Evolutionary conservation across 2,113 vertebrate species (phyloP), one percentile per base, ranked within the genome.

Genomic region (Ranitomeya variabilis): DNA sequence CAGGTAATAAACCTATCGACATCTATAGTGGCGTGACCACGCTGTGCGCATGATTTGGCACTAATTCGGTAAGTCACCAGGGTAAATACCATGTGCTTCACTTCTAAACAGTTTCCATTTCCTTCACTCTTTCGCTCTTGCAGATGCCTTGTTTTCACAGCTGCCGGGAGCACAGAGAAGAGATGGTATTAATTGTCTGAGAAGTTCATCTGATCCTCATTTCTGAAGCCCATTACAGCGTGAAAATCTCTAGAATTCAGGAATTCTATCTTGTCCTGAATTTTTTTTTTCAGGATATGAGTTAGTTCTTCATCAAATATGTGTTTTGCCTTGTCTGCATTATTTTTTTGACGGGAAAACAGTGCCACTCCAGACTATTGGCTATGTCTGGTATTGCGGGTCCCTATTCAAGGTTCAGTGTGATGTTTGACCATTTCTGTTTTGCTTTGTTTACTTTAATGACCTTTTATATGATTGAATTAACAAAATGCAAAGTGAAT

Each of bases 121-220:
- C 86, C 78, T 79, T 55, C 14, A 16, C 6, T 57, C 60, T 26
- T 69, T 80, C 19, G 15, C 13, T 87, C n/a, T 62, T 52, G 55
- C 52, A 57, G 55, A 60, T 59, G 52, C 59, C 45, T 66, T 87
- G 76, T 87, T 87, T 87, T 87, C 64, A 80, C 86, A 87, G 86
- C 86, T 87, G 86, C 77, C 5, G 23, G 51, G 23, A 37, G 67
- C 14, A 59, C 2, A 18, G 55, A 59, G 77, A 69, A 18, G 26
- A 80, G 76, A 80, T 87, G 60, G 37, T 55, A 79, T 52, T 80
- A 87, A 80, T 80, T 69, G 60, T 71, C 71, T 80, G 21, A 71
- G 54, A 87, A 80, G n/a, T 87, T 80, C 86, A 87, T 87, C 15
- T 80, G 23, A 80, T 87, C 77, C 86, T 54, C 64, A 69, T 87